Evolutionary conservation across 2,888 invertebrate genomes (phyloP), one percentile per base, ranked within the genome.

Genomic region (Ophioninae sp.): DNA sequence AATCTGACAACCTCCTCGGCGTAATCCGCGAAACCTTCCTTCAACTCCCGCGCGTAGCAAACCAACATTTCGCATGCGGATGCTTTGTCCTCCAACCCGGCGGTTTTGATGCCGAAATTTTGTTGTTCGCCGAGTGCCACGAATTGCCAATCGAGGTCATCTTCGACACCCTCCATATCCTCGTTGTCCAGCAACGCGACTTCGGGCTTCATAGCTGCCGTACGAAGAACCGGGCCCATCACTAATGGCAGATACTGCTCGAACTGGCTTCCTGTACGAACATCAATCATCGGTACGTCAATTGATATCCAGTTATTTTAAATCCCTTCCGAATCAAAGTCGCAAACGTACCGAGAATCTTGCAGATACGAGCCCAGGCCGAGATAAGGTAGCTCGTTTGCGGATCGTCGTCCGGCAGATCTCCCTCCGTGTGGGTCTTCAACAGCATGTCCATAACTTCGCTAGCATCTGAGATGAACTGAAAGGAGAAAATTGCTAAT

Each of bases 351-450:
- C 96, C 96, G 93, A 99, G 94, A 89, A 99, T 97, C 93, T 98
- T 98, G 94, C 99, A 99, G 93, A 99, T 99, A 87, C 99, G 95
- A 0, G 99, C 98, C 99, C 99, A 99, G 0, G 99, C 99, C 0
- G 99, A 98, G 87, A 99, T 99, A 93, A 99, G 96, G 93, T 99
- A 99, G 13, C 98, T 98, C 37, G 99, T 97, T 93, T 99, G 99
- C 1, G 99, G 99, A 93, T 99, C 99, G 91, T 99, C 99, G 84
- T 98, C 98, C 0, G 98, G 96, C 86, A 98, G 93, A 89, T 96
- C 96, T 86, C 96, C 96, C 89, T 97, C 97, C 7, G 96, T 95
- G 92, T 99, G 98, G 0, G 98, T 97, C 93, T 97, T 97, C 86
- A 99, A 93, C 76, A 99, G 94, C 94, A 99, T 95, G 89, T 98